Evolutionary conservation across 2,797 vertebrate genomes (phyloP), one percentile per base, ranked within the genome.

Genomic region (Scarus forsteni): DNA sequence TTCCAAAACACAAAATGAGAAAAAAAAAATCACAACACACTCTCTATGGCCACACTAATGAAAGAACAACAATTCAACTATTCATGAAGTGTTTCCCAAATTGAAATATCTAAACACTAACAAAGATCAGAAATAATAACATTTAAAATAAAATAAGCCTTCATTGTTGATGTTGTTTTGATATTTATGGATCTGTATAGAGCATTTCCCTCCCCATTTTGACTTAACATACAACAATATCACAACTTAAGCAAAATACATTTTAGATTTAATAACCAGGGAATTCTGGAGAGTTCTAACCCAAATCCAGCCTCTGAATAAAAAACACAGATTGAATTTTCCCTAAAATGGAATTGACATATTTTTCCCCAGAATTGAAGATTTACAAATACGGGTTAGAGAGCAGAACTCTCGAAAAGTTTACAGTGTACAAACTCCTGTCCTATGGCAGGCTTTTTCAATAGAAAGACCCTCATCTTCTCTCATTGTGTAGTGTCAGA

Each of bases 381-480:
- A 93, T 96, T 96, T 97, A 97, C 95, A 97, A 97, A 96, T 89
- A 93, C 92, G 94, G 96, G 96, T 93, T 95, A 94, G 81, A 92
- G 94, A 96, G 94, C 93, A 94, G 95, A 87, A 75, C 59, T 84
- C 77, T 77, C 18, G 45, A 94, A 95, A 95, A 94, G 95, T 96
- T 96, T 99, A 98, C 98, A 99, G 97, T 98, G 97, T 99, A 98
- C 95, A 98, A 97, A 97, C 97, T 96, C 95, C 95, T 96, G 96
- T 97, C 96, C 95, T 92, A 96, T 89, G 94, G 94, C 96, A 96
- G 95, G 96, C 87, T 93, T 93, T 74, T 73, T 75, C 91, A 83
- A 95, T 93, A 95, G 94, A 95, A 97, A 96, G 94, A 97, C 94
- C 94, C 94, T 95, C 91, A 90, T 91, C 94, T 95, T 96, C 92